Evolutionary conservation across 2,113 vertebrate genomes (phyloP).

Genomic region (Gallinago undulata): DNA sequence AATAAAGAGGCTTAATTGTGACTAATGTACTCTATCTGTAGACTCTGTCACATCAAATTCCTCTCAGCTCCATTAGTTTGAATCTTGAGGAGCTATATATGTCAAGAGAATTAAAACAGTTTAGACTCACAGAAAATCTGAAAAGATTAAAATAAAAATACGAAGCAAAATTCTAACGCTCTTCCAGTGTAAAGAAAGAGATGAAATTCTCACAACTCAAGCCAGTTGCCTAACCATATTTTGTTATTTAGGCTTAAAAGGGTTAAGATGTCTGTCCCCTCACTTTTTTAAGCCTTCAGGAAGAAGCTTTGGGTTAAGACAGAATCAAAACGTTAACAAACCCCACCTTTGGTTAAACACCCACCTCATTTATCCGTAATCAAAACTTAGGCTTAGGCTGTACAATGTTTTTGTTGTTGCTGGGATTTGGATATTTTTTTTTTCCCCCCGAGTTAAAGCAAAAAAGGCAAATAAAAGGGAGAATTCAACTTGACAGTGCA

Average conservation of each 20-base stretch:
- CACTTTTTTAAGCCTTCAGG: not conserved
- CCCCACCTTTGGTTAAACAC: accelerated
- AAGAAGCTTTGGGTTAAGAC: not conserved
- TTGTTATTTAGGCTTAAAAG: not conserved
- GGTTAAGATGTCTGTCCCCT: not conserved
- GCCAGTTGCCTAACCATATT: not conserved
- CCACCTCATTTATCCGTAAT: accelerated
- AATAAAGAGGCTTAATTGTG: slow-evolving; percentile 8
- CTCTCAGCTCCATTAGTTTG: not conserved
- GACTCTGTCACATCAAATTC: not conserved
- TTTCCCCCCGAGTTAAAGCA: not conserved
- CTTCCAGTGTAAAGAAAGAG: not conserved
- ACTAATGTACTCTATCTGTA: not conserved
- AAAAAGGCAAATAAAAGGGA: not conserved
- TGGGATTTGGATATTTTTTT: not conserved
- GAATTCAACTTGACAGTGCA: not conserved
- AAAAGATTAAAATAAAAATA: not conserved
- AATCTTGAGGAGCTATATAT: not conserved
- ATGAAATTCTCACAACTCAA: not conserved
- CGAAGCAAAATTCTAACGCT: not conserved
- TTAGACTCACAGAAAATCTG: not conserved
- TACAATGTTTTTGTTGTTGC: not conserved
- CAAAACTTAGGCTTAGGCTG: not conserved
- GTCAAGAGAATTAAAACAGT: not conserved
- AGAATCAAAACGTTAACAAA: not conserved